Conservation (phyloP, 53 echinoderm and acorn worm species). For the Echinarachnius parma region DNA sequence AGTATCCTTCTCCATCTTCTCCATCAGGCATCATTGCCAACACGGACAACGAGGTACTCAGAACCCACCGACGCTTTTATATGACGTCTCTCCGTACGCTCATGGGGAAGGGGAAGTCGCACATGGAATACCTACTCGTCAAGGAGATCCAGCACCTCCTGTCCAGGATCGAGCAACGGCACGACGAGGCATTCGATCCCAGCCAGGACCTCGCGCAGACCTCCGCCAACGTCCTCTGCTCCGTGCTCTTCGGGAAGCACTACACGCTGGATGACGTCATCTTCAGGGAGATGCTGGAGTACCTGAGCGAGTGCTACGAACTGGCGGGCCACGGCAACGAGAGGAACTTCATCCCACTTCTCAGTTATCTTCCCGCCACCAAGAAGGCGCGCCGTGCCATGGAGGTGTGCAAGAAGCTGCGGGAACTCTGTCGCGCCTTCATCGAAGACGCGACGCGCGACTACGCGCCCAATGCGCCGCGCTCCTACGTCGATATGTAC, state of each 20-base stretch:
- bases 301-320: conserved; percentile 4
- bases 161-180: background rate
- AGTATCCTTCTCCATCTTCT: too few species aligned
- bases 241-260: conserved; percentile 8
- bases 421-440: background rate
- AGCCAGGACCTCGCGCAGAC: background rate
- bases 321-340: conserved; percentile 3
- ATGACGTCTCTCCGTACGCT: background rate
- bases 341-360: background rate
- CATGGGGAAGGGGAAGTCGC: background rate
- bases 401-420: background rate
- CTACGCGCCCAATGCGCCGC: background rate
- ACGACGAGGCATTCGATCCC: background rate
- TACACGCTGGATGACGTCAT: conserved; percentile 13
- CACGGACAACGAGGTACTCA: background rate
- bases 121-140: background rate
- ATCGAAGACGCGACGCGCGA: background rate
- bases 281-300: background rate
- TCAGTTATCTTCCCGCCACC: background rate
- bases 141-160: background rate
- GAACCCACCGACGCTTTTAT: background rate
- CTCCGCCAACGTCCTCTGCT: conserved; percentile 11
- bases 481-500: conserved; percentile 10
- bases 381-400: conserved; percentile 1
- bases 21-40: background rate